A percentile compares a stretch with the other conserved stretches of the same genome.
Evolutionary conservation across 1,140 invertebrate species (phyloP).

Genomic region (Pseudobourletiella spinata): DNA sequence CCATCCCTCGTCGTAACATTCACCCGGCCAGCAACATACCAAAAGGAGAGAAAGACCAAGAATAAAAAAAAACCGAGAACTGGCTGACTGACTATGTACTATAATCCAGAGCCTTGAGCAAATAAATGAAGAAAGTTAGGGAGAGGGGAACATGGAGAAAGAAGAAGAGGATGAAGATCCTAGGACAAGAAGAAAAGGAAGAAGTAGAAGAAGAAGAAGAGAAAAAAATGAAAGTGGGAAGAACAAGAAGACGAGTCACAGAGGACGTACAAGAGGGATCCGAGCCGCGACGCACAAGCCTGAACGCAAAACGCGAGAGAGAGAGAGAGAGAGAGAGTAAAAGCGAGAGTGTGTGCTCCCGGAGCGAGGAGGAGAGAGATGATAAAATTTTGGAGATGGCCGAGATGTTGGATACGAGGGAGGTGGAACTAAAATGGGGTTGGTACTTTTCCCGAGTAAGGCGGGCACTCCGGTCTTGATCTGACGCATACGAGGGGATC

Average conservation of each 20-base stretch:
- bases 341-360: no score
- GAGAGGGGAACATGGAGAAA: no score
- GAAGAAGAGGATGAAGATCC: no score
- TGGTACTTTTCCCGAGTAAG: background rate
- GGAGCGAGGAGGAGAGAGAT: background rate
- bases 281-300: no score
- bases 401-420: background rate
- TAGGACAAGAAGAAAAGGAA: background rate
- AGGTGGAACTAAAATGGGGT: background rate
- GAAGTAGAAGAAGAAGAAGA: background rate
- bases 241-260: background rate
- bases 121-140: no score
- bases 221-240: background rate
- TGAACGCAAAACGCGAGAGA: no score
- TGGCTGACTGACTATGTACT: background rate
- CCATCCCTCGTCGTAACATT: no score
- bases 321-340: no score
- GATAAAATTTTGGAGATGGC: conserved; percentile 7
- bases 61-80: background rate
- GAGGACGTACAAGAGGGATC: no score
- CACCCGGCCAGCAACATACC: no score
- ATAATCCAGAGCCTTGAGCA: no score
- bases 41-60: background rate
- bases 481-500: background rate
- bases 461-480: background rate